Conservation (phyloP, 2,888 invertebrate species). For the Prosapia bicincta region DNA sequence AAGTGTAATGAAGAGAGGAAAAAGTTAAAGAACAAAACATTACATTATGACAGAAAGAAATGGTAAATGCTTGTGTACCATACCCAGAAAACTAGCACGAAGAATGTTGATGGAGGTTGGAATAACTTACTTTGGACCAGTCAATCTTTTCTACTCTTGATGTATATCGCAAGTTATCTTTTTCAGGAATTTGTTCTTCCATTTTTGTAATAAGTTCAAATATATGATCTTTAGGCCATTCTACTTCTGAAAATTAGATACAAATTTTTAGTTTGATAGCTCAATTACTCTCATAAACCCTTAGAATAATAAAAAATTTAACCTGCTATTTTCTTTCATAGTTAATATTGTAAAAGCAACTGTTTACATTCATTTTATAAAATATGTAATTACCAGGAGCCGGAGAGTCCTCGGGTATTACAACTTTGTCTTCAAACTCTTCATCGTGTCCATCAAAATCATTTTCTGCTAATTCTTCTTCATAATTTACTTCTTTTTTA, state of each 20-base stretch:
- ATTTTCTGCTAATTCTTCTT: not conserved
- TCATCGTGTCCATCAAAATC: not conserved
- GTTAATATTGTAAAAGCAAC: too few species aligned
- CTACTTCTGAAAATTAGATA: not conserved
- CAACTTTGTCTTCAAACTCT: not conserved
- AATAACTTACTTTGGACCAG: conserved; percentile 49
- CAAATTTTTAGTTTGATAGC: too few species aligned
- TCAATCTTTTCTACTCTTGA: conserved; percentile 48
- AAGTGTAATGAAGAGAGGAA: too few species aligned
- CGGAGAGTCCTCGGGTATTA: not conserved
- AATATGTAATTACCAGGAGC: not conserved
- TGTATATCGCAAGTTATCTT: conserved; percentile 48
- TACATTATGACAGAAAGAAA: too few species aligned
- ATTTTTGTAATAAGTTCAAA: conserved; percentile 47
- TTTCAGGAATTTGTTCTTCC: conserved; percentile 47
- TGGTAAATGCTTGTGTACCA: too few species aligned
- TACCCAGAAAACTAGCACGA: too few species aligned
- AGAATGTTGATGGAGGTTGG: too few species aligned
- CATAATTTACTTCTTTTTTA: not conserved
- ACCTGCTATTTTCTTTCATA: too few species aligned
- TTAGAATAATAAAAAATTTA: too few species aligned
- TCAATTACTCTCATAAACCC: too few species aligned
- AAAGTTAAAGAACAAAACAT: too few species aligned
- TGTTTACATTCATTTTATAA: too few species aligned
- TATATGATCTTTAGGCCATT: not conserved